These are phyloP conservation scores for Sebastes goodei DNA, from an alignment of 2,797 vertebrate genomes.

Conservation along the genomic window DNA sequence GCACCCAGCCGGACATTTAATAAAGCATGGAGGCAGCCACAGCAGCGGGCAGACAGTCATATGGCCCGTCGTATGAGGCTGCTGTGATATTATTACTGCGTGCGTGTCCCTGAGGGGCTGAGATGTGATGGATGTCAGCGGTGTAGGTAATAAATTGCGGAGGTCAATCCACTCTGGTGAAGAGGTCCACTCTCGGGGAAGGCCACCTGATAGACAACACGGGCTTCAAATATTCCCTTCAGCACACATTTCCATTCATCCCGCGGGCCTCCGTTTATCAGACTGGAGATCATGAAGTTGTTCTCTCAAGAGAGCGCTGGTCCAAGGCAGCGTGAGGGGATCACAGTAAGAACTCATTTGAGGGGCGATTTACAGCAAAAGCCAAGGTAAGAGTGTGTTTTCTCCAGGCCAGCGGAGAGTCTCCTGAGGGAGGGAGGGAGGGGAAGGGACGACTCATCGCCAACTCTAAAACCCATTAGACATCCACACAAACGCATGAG, in stretches of 20 bases:
- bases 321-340: conserved; percentile 38
- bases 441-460: conserved; percentile 18
- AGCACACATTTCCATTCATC: conserved; percentile 56
- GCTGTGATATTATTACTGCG: conserved; percentile 55
- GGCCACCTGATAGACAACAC: conserved; percentile 63
- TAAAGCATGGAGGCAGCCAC: conserved; percentile 25
- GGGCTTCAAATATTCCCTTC: conserved; percentile 42
- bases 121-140: conserved; percentile 59
- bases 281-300: conserved; percentile 61
- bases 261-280: conserved; percentile 44
- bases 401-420: conserved; percentile 28
- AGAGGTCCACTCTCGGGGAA: conserved; percentile 52
- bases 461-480: conserved; percentile 48
- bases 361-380: conserved; percentile 60
- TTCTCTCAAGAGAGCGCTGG: conserved; percentile 57
- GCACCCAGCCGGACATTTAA: conserved; percentile 32
- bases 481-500: conserved; percentile 11
- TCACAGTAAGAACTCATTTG: conserved; percentile 58
- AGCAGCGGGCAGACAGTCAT: conserved; percentile 15
- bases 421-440: conserved; percentile 28
- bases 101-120: conserved; percentile 54
- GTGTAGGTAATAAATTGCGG: conserved; percentile 68
- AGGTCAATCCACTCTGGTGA: conserved; percentile 68
- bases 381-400: conserved; percentile 56
- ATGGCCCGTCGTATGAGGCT: conserved; percentile 1